A percentile compares a stretch with the other conserved stretches of the same genome.
Evolutionary conservation across 1,140 invertebrate genomes (phyloP).

Genomic region (Stegodyphus dumicola): DNA sequence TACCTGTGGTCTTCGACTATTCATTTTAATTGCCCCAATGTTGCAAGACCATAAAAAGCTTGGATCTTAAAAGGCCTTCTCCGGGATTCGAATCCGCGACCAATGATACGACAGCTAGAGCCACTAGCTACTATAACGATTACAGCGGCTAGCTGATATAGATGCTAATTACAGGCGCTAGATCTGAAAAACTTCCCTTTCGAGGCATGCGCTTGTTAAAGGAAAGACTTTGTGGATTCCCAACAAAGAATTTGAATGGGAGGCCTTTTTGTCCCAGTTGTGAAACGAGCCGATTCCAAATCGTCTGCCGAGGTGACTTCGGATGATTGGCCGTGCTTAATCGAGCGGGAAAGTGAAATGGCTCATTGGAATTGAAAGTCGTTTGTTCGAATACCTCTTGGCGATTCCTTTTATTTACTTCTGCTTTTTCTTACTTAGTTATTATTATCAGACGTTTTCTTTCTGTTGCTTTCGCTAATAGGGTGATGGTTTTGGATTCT

Average conservation of each 20-base stretch:
- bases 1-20: too few relatives aligned
- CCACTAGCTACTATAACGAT: not conserved
- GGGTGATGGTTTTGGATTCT: too few relatives aligned
- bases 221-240: not conserved
- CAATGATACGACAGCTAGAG: not conserved
- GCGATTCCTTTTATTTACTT: too few relatives aligned
- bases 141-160: not conserved
- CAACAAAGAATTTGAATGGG: not conserved
- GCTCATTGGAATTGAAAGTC: too few relatives aligned
- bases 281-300: constrained; percentile 20
- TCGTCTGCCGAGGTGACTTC: not conserved
- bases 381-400: too few relatives aligned
- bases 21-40: too few relatives aligned
- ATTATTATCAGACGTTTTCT: too few relatives aligned
- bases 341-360: not conserved
- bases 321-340: not conserved
- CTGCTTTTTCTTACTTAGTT: too few relatives aligned
- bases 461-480: too few relatives aligned
- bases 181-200: not conserved
- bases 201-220: not conserved
- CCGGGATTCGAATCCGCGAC: too few relatives aligned
- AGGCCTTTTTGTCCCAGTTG: constrained; percentile 3
- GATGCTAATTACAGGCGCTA: not conserved
- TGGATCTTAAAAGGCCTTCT: too few relatives aligned
- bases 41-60: too few relatives aligned